Evolutionary conservation across 2,888 invertebrate species (phyloP).

Genomic region (Synanthedon myopaeformis): DNA sequence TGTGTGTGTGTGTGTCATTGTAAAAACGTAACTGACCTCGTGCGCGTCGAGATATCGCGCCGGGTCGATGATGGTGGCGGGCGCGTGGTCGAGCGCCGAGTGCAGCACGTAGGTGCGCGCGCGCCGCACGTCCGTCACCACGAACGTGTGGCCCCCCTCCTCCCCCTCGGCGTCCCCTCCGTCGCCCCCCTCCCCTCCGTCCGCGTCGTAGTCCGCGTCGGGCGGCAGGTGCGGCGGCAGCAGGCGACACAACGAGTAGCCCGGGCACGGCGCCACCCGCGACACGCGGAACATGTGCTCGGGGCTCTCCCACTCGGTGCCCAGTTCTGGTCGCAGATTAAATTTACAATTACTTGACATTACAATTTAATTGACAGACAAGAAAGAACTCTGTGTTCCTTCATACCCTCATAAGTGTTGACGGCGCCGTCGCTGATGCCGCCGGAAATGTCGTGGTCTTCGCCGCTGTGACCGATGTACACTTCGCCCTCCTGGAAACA

Average conservation of each 20-base stretch:
- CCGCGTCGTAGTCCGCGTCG: not conserved
- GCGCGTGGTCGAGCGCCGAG: slow-evolving; percentile 33
- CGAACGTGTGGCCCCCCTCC: slow-evolving; percentile 36
- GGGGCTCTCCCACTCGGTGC: slow-evolving; percentile 19
- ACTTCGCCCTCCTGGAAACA: slow-evolving; percentile 18
- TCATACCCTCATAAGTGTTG: slow-evolving; percentile 37
- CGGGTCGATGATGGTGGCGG: slow-evolving; percentile 37
- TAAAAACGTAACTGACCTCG: no score
- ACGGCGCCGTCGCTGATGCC: slow-evolving; percentile 32
- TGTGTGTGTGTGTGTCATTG: not conserved
- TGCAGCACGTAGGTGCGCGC: slow-evolving; percentile 44
- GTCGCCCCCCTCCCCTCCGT: slow-evolving; percentile 6
- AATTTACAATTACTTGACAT: no score
- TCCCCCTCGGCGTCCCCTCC: slow-evolving; percentile 14
- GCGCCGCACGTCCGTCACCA: slow-evolving; percentile 43
- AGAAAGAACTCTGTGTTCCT: not conserved
- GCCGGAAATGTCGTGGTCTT: slow-evolving; percentile 34
- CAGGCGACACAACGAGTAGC: slow-evolving; percentile 46
- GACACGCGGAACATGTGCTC: slow-evolving; percentile 32
- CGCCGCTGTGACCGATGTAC: slow-evolving; percentile 39
- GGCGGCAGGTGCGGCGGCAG: slow-evolving; percentile 18
- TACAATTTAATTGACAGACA: no score
- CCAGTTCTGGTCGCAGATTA: slow-evolving; percentile 15
- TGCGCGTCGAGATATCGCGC: slow-evolving; percentile 4
- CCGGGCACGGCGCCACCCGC: slow-evolving; percentile 42